A percentile compares a stretch with the other conserved stretches of the same genome.
These are phyloP conservation scores for Cryptus armator DNA, from an alignment of 2,888 invertebrate genomes.

Conservation along the genomic window DNA sequence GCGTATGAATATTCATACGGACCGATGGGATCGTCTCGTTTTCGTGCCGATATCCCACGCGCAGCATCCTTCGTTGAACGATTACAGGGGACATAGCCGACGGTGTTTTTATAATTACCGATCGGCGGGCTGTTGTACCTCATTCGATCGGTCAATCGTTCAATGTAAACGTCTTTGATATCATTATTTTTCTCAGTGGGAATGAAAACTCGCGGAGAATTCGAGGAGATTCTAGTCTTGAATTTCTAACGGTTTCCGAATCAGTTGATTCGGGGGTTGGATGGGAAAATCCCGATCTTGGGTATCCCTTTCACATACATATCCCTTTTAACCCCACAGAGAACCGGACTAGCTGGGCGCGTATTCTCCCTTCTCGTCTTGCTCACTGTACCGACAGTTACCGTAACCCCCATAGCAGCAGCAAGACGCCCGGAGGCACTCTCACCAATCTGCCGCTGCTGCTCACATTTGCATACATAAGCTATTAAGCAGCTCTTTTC, in stretches of 20 bases:
- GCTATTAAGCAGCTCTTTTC: slow-evolving; percentile 85
- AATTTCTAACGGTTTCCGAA: background rate
- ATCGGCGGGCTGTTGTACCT: slow-evolving; percentile 24
- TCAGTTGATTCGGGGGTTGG: slow-evolving; percentile 39
- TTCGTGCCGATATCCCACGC: slow-evolving; percentile 48
- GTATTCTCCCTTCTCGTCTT: slow-evolving; percentile 73
- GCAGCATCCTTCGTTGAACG: slow-evolving; percentile 75
- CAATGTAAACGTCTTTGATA: slow-evolving; percentile 82
- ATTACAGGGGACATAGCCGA: slow-evolving; percentile 33
- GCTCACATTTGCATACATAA: slow-evolving; percentile 84
- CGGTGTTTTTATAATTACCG: slow-evolving; percentile 47
- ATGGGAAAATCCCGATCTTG: slow-evolving; percentile 30
- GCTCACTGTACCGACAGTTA: slow-evolving; percentile 67
- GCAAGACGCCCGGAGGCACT: slow-evolving; percentile 74
- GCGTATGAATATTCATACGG: slow-evolving; percentile 75
- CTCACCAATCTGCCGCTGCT: slow-evolving; percentile 82
- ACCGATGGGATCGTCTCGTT: slow-evolving; percentile 58
- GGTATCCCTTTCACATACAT: slow-evolving; percentile 33
- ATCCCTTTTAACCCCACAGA: slow-evolving; percentile 32
- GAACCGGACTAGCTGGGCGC: slow-evolving; percentile 43
- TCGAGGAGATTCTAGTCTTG: background rate
- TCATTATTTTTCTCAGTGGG: slow-evolving; percentile 81
- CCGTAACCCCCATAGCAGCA: slow-evolving; percentile 28
- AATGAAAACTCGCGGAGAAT: no score
- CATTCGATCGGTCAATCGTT: slow-evolving; percentile 75